Evolutionary conservation across 1,140 invertebrate genomes (phyloP).

Genomic region (Drosophila pseudoananassae): DNA sequence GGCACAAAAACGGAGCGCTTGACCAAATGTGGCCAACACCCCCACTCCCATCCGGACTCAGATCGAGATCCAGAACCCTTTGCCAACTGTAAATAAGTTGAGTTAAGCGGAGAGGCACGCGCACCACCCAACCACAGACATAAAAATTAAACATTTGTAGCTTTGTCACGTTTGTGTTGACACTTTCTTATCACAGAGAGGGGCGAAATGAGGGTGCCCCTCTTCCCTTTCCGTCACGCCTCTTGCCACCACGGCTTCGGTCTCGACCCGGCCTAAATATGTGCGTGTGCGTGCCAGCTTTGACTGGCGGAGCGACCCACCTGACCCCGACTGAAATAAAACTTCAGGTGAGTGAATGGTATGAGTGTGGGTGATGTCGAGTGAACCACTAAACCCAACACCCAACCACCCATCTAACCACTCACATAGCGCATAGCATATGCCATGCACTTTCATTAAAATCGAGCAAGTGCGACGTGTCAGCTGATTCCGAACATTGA

Average conservation of each 20-base stretch:
- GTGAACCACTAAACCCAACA: slow-evolving; percentile 7
- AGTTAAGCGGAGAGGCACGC: slow-evolving; percentile 65
- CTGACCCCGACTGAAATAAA: slow-evolving; percentile 65
- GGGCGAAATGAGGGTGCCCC: slow-evolving; percentile 37
- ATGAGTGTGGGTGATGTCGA: slow-evolving; percentile 17
- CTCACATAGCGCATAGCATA: slow-evolving; percentile 35
- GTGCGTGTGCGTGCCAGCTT: slow-evolving; percentile 76
- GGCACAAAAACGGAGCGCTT: slow-evolving; percentile 64
- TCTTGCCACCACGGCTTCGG: neutral
- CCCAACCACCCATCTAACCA: slow-evolving; percentile 16
- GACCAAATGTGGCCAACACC: slow-evolving; percentile 73
- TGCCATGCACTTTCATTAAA: slow-evolving; percentile 63
- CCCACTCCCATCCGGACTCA: slow-evolving; percentile 2
- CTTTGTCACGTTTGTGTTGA: slow-evolving; percentile 82
- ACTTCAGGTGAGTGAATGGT: slow-evolving; percentile 34
- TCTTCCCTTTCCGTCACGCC: neutral
- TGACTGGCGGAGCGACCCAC: slow-evolving; percentile 61
- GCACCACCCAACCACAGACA: slow-evolving; percentile 50
- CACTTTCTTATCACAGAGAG: slow-evolving; percentile 77
- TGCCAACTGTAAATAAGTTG: slow-evolving; percentile 77
- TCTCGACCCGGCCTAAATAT: slow-evolving; percentile 69
- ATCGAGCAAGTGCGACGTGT: slow-evolving; percentile 25
- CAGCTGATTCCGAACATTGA: slow-evolving; percentile 1
- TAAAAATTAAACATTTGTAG: slow-evolving; percentile 83
- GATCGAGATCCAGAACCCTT: slow-evolving; percentile 45